Conservation (phyloP, 2,797 vertebrate species). For the Cirrhinus molitorella region DNA sequence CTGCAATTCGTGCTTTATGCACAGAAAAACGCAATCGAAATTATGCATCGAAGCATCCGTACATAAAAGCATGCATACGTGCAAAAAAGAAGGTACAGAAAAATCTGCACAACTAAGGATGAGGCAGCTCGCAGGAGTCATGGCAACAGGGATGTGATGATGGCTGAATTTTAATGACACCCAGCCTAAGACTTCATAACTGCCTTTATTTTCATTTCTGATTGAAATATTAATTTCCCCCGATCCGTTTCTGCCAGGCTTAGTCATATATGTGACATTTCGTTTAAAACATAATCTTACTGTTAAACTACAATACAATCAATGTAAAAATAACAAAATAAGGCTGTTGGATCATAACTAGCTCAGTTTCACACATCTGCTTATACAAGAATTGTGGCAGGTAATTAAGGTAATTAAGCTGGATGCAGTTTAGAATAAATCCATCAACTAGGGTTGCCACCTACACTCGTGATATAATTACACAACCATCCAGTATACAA, state of each 20-base stretch:
- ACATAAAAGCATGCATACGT: constrained; percentile 31
- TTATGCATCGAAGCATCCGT: constrained; percentile 2
- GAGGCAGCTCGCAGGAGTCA: constrained; percentile 61
- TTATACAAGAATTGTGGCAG: neutral
- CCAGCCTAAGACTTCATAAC: constrained; percentile 22
- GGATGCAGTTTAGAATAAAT: constrained; percentile 39
- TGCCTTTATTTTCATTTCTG: neutral
- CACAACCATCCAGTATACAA: neutral
- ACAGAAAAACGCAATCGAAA: neutral
- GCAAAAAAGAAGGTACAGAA: neutral
- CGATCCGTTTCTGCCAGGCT: neutral
- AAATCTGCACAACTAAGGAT: constrained; percentile 41
- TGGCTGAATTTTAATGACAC: constrained; percentile 64
- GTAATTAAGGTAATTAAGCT: constrained; percentile 20
- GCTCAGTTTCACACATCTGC: neutral
- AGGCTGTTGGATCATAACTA: neutral
- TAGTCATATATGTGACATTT: neutral
- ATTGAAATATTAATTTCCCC: neutral
- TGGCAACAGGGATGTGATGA: constrained; percentile 66
- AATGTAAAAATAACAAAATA: neutral
- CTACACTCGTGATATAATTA: constrained; percentile 40
- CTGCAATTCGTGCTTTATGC: constrained; percentile 33
- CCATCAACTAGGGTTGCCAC: constrained; percentile 45
- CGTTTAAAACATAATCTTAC: neutral
- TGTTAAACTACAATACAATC: neutral